Evolutionary conservation across 1,140 invertebrate genomes (phyloP).

Genomic region (Caenorhabditis latens): DNA sequence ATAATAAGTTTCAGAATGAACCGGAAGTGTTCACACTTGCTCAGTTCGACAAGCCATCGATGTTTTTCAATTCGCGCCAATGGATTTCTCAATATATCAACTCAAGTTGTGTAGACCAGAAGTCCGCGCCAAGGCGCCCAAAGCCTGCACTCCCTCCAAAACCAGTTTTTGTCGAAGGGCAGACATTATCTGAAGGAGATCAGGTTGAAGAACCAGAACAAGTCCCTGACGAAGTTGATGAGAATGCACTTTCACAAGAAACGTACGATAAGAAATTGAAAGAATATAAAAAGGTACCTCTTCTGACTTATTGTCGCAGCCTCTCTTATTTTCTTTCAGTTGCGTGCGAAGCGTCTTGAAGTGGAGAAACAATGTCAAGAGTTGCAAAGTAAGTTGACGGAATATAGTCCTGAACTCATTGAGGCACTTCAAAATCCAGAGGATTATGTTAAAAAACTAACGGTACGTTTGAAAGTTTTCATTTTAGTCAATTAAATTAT

Average conservation of each 20-base stretch:
- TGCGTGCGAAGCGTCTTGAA: not conserved
- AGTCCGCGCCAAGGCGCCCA: not conserved
- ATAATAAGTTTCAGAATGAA: not conserved
- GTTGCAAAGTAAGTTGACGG: not conserved
- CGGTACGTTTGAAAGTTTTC: not conserved
- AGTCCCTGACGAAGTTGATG: not conserved
- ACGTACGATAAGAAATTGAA: not conserved
- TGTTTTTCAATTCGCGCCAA: not conserved
- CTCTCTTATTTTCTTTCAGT: not conserved
- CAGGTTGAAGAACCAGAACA: not conserved
- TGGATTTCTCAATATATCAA: slow-evolving; percentile 43
- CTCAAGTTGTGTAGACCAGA: not conserved
- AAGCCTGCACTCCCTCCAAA: slow-evolving; percentile 31
- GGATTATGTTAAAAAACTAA: not conserved
- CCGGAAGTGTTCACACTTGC: not conserved
- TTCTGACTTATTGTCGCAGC: too few species aligned
- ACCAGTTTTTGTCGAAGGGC: slow-evolving; percentile 11
- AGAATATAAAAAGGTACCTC: slow-evolving; percentile 11
- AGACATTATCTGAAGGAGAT: not conserved
- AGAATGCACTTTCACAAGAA: not conserved
- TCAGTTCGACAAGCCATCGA: not conserved
- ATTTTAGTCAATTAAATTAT: not conserved
- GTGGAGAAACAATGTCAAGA: not conserved
- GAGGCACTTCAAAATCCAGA: slow-evolving; percentile 15
- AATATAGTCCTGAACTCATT: slow-evolving; percentile 12